phyloP scores from a whole-genome alignment of 2,888 invertebrate species.

The Drosophila prolongata region DNA sequence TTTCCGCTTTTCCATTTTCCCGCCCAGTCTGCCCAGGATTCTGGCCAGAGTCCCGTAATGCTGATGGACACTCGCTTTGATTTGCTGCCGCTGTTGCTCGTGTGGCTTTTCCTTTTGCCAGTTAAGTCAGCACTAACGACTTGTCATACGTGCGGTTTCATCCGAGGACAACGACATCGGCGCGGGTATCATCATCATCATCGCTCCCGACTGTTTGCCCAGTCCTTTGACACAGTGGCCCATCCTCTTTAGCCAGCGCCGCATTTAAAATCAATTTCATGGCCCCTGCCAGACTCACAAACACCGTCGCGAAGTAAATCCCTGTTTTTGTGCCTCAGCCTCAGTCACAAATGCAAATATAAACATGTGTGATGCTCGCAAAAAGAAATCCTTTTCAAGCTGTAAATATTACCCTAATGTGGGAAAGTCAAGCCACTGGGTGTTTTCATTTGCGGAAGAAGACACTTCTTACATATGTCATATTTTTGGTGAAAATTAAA shows the following conservation, averaged over 20 bases:
- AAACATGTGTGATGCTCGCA: slow-evolving; percentile 37
- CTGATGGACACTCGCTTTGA: slow-evolving; percentile 79
- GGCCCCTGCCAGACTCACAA: slow-evolving; percentile 20
- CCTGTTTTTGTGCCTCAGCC: slow-evolving; percentile 36
- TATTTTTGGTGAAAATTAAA: too few relatives aligned
- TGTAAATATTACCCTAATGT: slow-evolving; percentile 37
- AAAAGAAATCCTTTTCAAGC: slow-evolving; percentile 46
- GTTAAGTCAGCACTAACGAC: slow-evolving; percentile 67
- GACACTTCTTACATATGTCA: not conserved
- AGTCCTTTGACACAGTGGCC: slow-evolving; percentile 33
- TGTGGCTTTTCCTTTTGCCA: slow-evolving; percentile 52
- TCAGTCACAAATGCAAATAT: slow-evolving; percentile 20
- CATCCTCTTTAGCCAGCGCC: slow-evolving; percentile 58
- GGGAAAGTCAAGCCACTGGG: slow-evolving; percentile 15
- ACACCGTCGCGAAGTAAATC: slow-evolving; percentile 52
- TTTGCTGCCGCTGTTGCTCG: slow-evolving; percentile 53
- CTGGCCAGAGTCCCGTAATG: slow-evolving; percentile 69
- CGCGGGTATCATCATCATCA: slow-evolving; percentile 23
- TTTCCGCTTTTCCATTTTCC: slow-evolving; percentile 46
- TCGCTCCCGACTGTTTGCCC: slow-evolving; percentile 19
- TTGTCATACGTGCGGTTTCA: slow-evolving; percentile 63
- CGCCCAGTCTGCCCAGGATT: slow-evolving; percentile 7
- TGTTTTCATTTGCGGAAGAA: not conserved
- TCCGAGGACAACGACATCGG: slow-evolving; percentile 49
- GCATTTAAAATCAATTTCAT: slow-evolving; percentile 75